Percentiles rank a stretch among this genome's conserved stretches.
Conservation (phyloP, 1,140 invertebrate genomes). For the Papilio dardanus region DNA sequence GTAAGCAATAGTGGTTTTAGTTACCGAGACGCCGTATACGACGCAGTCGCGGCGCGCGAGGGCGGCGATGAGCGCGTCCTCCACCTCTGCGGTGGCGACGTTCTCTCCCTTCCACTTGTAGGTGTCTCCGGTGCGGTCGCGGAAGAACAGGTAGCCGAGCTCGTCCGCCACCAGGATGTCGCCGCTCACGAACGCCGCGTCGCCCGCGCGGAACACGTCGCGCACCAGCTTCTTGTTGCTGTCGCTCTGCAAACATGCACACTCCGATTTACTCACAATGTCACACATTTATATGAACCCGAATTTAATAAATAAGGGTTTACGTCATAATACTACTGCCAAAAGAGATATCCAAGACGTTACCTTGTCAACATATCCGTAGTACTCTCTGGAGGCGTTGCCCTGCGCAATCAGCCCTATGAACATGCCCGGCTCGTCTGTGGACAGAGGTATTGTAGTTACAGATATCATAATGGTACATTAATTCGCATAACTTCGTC, state of each 20-base stretch:
- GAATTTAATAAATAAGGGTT: no score
- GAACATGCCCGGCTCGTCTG: slow-evolving; percentile 97
- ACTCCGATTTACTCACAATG: neutral
- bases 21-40: slow-evolving; percentile 94
- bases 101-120: slow-evolving; percentile 99
- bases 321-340: no score
- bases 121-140: slow-evolving; percentile 98
- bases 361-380: slow-evolving; percentile 95
- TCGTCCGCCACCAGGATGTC: slow-evolving; percentile 97
- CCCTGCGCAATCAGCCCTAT: slow-evolving; percentile 96
- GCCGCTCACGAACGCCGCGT: slow-evolving; percentile 93
- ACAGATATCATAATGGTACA: neutral
- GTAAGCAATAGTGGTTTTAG: no score
- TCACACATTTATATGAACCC: no score
- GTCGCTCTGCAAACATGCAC: slow-evolving; percentile 80
- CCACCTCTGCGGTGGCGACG: slow-evolving; percentile 98
- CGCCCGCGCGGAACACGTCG: slow-evolving; percentile 92
- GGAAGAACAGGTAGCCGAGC: slow-evolving; percentile 97
- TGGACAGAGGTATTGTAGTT: slow-evolving; percentile 28
- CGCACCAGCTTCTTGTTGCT: slow-evolving; percentile 93
- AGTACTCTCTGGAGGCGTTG: slow-evolving; percentile 91
- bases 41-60: slow-evolving; percentile 95
- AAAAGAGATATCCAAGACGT: no score
- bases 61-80: slow-evolving; percentile 94
- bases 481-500: neutral